Evolutionary conservation across 2,888 invertebrate species (phyloP).

Genomic region (Acronicta psi): DNA sequence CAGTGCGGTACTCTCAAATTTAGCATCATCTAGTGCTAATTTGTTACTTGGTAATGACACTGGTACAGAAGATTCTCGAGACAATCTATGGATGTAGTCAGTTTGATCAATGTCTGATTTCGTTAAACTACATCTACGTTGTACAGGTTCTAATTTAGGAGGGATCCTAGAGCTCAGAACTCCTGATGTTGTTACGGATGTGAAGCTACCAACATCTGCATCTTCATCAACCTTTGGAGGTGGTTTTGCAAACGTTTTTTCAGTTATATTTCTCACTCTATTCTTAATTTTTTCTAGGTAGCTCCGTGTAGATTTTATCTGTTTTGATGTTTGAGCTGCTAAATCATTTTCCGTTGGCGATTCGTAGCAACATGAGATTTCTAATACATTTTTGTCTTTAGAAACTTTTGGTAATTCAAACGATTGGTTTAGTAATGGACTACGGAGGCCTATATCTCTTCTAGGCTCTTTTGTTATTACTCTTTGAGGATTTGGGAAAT

Average conservation of each 20-base stretch:
- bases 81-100: constrained; percentile 87
- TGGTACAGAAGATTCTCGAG: constrained; percentile 82
- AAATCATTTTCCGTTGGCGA: constrained; percentile 83
- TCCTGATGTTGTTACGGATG: constrained; percentile 92
- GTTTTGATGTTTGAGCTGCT: constrained; percentile 84
- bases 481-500: constrained; percentile 66
- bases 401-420: constrained; percentile 77
- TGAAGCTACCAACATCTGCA: constrained; percentile 90
- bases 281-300: constrained; percentile 91
- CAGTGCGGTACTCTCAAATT: constrained; percentile 81
- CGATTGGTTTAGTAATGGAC: constrained; percentile 69
- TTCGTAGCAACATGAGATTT: constrained; percentile 90
- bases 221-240: constrained; percentile 82
- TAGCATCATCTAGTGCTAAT: constrained; percentile 66
- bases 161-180: constrained; percentile 89
- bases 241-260: constrained; percentile 88
- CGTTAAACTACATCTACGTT: constrained; percentile 89
- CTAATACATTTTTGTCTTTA: constrained; percentile 89
- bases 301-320: constrained; percentile 86
- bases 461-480: constrained; percentile 83
- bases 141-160: constrained; percentile 70
- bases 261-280: constrained; percentile 87
- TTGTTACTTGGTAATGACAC: constrained; percentile 79
- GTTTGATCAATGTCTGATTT: constrained; percentile 92
- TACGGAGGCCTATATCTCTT: constrained; percentile 72